Evolutionary conservation across 2,113 vertebrate genomes (phyloP).

Genomic region (Tragelaphus imberbis): DNA sequence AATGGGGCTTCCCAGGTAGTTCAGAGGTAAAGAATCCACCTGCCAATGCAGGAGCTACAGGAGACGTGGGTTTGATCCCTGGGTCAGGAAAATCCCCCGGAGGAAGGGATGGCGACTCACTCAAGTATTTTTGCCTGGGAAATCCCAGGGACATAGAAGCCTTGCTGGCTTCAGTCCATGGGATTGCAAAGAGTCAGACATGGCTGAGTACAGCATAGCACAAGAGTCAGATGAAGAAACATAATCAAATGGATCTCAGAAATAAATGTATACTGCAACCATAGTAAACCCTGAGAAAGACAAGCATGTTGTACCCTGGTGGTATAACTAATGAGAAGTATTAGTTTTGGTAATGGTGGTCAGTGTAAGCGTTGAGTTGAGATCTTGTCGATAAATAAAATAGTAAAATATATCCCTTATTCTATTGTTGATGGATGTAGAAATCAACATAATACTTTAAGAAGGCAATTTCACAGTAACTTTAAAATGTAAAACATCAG

Average conservation of each 20-base stretch:
- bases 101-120: background rate
- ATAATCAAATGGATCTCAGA: background rate
- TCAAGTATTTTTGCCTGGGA: background rate
- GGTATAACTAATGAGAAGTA: background rate
- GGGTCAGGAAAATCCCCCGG: background rate
- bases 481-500: background rate
- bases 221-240: background rate
- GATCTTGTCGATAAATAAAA: background rate
- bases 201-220: background rate
- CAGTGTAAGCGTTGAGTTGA: background rate
- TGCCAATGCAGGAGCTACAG: background rate
- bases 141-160: background rate
- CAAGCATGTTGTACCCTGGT: background rate
- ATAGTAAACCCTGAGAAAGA: background rate
- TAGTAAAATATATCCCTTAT: background rate
- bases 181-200: background rate
- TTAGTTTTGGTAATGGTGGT: background rate
- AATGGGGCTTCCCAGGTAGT: background rate
- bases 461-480: background rate
- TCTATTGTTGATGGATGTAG: background rate
- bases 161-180: rapidly evolving
- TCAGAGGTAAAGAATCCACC: background rate
- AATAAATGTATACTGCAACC: background rate
- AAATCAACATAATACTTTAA: background rate
- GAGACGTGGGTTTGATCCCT: background rate